Base-by-base conservation (phyloP, 1,140 invertebrate genomes). In the Leucophenga varia region DNA sequence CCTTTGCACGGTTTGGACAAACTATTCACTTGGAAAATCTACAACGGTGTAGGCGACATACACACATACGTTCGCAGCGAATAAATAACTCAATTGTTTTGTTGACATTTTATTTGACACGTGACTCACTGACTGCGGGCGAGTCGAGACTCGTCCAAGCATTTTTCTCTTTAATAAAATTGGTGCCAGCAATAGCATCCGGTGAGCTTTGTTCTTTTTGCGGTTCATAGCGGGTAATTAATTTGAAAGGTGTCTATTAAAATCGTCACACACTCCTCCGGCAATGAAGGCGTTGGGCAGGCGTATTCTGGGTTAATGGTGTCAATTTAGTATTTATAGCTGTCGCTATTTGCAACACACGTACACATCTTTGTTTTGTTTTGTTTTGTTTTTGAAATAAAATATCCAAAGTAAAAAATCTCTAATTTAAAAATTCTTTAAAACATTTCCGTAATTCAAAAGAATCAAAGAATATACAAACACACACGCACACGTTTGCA, bases 71-170 rank as follows among this genome's bases (percentile, higher is more conserved):
- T n/a, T n/a, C 35, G 46, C 58, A 56, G 55, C 61, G 59, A 63
- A 65, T 65, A 65, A 65, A 65, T 65, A 65, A 65, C 63, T 65
- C 63, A 65, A 65, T 65, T 65, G 63, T 67, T 65, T 65, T 65
- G 63, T 63, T 65, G 63, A 65, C 63, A 65, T 67, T 65, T 65
- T 65, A 65, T 65, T 65, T 65, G 63, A 65, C 63, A 65, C 63
- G 63, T 67, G 63, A 67, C 63, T 67, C 57, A 10, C 22, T 58
- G 63, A 58, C 64, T 67, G 30, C 37, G 28, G 7, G 30, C 19
- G 14, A 18, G 40, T 46, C 16, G 31, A 34, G 6, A 4, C 13
- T 4, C 13, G 31, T n/a, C 14, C 18, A 43, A 39, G 14, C 30
- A 22, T 39, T 42, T 49, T 63, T 67, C n/a, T n/a, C n/a, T n/a